These are phyloP conservation scores for Hylaeus volcanicus DNA, from an alignment of 1,140 invertebrate species.

Conservation along the genomic window DNA sequence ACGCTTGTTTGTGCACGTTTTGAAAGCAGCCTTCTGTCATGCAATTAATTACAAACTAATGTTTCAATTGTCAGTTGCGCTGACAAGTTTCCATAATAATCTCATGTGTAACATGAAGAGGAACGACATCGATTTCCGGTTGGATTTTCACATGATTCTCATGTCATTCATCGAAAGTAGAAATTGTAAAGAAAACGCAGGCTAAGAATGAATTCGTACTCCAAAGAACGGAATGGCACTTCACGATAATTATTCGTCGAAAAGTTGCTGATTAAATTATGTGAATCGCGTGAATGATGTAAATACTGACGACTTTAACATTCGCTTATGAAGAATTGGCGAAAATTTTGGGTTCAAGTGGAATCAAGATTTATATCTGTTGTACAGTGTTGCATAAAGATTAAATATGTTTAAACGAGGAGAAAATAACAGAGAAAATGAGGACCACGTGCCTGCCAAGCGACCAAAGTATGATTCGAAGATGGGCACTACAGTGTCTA, in stretches of 20 bases:
- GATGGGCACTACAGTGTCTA: neutral
- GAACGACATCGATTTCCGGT: neutral
- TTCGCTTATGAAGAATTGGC: neutral
- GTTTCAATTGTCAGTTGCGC: neutral
- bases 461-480: constrained; percentile 42
- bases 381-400: neutral
- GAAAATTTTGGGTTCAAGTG: neutral
- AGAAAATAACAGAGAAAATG: constrained; percentile 7
- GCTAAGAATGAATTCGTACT: neutral
- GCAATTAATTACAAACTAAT: neutral
- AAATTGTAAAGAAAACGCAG: neutral
- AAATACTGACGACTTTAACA: neutral
- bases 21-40: neutral
- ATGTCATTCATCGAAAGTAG: neutral
- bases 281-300: neutral
- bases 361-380: neutral
- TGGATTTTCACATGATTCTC: neutral
- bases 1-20: neutral
- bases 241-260: neutral
- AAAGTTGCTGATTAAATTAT: neutral
- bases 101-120: neutral
- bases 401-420: constrained; percentile 32
- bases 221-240: neutral
- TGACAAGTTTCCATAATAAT: neutral
- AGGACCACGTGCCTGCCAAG: constrained; percentile 14